Percentiles rank a stretch among this genome's conserved stretches.
phyloP scores from a whole-genome alignment of 2,113 vertebrate species.

The Ramphastos sulfuratus region DNA sequence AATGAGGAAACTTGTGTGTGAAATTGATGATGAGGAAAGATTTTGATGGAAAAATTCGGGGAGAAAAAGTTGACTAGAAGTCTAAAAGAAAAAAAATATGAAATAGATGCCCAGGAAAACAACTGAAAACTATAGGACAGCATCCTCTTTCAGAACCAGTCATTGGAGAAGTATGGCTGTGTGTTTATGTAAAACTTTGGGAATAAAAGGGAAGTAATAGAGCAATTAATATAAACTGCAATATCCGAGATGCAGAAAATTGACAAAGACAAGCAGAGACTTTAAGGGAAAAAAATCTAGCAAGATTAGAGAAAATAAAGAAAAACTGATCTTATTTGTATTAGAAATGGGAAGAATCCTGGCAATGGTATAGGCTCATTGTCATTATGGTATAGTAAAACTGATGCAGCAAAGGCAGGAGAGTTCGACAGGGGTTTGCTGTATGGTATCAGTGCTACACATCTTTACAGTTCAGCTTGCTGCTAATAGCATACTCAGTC shows the following conservation, averaged over 20 bases:
- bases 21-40: not conserved
- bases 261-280: not conserved
- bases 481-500: accelerated
- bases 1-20: not conserved
- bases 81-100: not conserved
- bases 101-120: no score
- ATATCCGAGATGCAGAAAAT: not conserved
- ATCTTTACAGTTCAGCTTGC: not conserved
- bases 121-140: not conserved
- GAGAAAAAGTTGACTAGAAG: not conserved
- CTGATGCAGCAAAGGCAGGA: not conserved
- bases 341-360: not conserved
- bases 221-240: not conserved
- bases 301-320: not conserved
- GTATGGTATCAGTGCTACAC: not conserved
- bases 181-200: not conserved
- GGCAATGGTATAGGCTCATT: not conserved
- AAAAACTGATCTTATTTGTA: not conserved
- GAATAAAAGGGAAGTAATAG: not conserved
- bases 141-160: not conserved
- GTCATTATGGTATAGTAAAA: not conserved
- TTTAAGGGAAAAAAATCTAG: not conserved
- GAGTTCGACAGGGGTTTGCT: not conserved
- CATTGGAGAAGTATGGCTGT: not conserved
- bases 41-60: not conserved